Evolutionary conservation across 2,797 vertebrate species (phyloP).

Genomic region (Halcyon chelicuti): DNA sequence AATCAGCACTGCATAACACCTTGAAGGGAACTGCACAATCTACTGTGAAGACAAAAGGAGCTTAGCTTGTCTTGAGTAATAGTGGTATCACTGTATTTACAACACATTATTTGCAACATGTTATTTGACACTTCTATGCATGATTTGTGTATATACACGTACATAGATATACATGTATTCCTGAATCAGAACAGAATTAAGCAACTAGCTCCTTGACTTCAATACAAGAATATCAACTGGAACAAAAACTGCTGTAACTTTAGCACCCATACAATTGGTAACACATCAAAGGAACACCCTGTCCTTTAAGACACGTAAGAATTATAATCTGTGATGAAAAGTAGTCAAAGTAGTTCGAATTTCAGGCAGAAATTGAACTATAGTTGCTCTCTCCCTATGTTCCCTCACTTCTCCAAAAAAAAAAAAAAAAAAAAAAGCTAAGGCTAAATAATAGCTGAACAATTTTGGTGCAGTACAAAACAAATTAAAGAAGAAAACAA

Average conservation of each 20-base stretch:
- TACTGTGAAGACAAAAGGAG: neutral
- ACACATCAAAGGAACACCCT: neutral
- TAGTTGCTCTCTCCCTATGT: neutral
- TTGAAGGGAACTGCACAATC: neutral
- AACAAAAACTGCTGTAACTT: neutral
- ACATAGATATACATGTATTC: neutral
- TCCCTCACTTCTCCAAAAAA: rapidly evolving
- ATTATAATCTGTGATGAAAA: no score
- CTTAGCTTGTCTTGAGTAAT: neutral
- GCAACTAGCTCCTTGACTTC: neutral
- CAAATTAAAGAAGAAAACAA: neutral
- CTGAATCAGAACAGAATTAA: neutral
- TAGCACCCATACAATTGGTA: neutral
- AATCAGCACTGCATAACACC: neutral
- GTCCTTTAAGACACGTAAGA: neutral
- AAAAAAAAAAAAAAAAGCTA: neutral
- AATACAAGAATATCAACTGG: neutral
- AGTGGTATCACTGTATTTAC: neutral
- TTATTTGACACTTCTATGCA: neutral
- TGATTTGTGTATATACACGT: neutral
- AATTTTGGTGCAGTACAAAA: neutral
- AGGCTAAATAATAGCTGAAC: neutral
- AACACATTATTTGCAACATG: neutral
- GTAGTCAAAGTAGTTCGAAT: neutral
- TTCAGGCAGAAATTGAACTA: neutral